Conservation (phyloP, 2,797 vertebrate genomes). For the Notolabrus celidotus region DNA sequence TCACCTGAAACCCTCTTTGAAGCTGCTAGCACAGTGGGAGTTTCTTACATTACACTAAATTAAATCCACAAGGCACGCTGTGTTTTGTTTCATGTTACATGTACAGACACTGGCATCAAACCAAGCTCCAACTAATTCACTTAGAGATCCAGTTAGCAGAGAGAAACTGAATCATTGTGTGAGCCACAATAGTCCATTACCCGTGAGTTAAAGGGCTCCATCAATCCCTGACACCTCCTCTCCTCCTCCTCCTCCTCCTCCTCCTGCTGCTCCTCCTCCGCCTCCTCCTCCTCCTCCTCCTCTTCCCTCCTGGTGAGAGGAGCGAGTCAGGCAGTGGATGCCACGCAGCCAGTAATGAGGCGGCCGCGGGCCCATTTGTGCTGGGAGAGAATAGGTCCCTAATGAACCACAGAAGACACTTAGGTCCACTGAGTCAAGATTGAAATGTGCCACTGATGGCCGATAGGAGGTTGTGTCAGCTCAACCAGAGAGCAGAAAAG, state of each 20-base stretch:
- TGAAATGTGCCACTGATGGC: conserved; percentile 74
- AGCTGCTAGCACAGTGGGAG: background rate
- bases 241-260: conserved; percentile 25
- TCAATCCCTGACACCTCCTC: conserved; percentile 62
- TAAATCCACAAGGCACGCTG: conserved; percentile 10
- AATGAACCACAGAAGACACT: conserved; percentile 78
- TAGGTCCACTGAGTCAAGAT: conserved; percentile 68
- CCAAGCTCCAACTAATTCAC: conserved; percentile 71
- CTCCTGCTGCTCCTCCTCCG: conserved; percentile 42
- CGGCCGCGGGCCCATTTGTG: conserved; percentile 74
- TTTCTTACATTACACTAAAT: conserved; percentile 17
- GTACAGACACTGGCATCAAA: conserved; percentile 41
- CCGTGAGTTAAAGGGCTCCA: conserved; percentile 76
- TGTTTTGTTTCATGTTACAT: conserved; percentile 30
- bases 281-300: conserved; percentile 20
- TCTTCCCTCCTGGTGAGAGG: conserved; percentile 58
- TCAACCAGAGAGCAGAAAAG: conserved; percentile 56
- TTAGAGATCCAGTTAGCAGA: conserved; percentile 70
- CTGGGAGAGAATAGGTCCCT: conserved; percentile 74
- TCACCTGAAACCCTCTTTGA: conserved; percentile 9
- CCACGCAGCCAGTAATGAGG: conserved; percentile 77
- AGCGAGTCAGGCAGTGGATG: conserved; percentile 59
- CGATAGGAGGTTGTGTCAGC: conserved; percentile 65
- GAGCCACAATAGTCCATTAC: conserved; percentile 75
- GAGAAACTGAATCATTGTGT: conserved; percentile 68